Conservation (phyloP, 2,113 vertebrate species). For the Callipepla californica region DNA sequence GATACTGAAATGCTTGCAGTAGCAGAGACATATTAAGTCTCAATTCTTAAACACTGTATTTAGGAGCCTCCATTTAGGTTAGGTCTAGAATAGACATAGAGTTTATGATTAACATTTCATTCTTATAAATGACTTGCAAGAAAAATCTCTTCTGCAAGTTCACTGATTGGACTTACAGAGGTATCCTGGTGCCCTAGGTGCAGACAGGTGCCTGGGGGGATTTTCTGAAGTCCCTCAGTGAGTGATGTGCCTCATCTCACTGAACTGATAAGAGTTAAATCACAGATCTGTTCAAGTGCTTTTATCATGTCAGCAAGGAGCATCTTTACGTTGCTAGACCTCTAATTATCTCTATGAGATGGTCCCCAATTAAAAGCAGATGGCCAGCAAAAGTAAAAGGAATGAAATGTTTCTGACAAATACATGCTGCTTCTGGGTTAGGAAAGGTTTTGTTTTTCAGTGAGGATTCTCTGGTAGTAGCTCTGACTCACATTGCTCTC, state of each 20-base stretch:
- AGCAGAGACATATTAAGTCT: neutral
- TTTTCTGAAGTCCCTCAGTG: neutral
- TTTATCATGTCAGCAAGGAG: neutral
- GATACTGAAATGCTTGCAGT: neutral
- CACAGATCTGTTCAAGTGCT: neutral
- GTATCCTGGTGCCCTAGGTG: neutral
- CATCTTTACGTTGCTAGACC: neutral
- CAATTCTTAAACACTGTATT: conserved; percentile 20
- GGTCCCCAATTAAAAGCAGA: neutral
- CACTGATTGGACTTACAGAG: neutral
- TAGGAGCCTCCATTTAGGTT: neutral
- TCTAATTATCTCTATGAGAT: neutral
- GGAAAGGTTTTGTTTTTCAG: neutral
- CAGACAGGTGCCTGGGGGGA: neutral
- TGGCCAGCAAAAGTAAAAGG: neutral
- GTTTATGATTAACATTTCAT: conserved; percentile 34
- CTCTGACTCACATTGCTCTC: neutral
- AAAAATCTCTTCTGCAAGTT: neutral
- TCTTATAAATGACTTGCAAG: neutral
- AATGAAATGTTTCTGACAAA: neutral
- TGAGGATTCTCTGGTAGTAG: neutral
- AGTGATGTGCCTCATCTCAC: neutral
- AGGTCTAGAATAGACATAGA: neutral
- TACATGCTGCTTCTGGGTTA: neutral
- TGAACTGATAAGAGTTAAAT: neutral